Percentiles rank a stretch among this genome's conserved stretches.
Evolutionary conservation across 2,113 vertebrate genomes (phyloP).

Genomic region (Epinephelus cyanopodus): DNA sequence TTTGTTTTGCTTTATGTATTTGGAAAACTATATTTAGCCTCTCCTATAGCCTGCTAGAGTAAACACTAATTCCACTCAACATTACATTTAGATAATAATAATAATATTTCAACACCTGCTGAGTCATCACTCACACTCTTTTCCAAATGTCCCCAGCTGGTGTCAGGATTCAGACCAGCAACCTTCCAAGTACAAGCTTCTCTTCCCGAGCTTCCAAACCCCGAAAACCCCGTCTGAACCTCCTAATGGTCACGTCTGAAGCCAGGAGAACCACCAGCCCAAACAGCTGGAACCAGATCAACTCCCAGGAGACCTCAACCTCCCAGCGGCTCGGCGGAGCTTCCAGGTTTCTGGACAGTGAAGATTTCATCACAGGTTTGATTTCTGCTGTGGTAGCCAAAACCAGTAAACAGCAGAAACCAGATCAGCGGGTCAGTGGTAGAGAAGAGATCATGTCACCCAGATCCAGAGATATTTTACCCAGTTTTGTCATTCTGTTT

Average conservation of each 20-base stretch:
- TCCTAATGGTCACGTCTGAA: constrained; percentile 24
- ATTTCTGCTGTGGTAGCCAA: not conserved
- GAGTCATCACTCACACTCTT: not conserved
- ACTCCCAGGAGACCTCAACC: constrained; percentile 13
- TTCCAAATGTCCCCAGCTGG: constrained; percentile 4
- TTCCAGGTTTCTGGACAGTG: constrained; percentile 35
- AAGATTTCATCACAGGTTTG: not conserved
- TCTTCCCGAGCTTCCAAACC: constrained; percentile 23
- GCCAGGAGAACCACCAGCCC: constrained; percentile 12
- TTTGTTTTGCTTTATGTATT: no score
- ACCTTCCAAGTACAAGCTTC: constrained; percentile 16
- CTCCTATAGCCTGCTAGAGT: no score
- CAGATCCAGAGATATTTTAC: not conserved
- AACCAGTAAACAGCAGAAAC: not conserved
- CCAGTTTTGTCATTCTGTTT: not conserved
- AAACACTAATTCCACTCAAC: no score
- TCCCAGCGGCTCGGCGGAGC: not conserved
- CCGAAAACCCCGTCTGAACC: constrained; percentile 23
- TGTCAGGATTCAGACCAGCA: constrained; percentile 43
- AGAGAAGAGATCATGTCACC: not conserved
- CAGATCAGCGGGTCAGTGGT: not conserved
- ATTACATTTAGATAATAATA: no score
- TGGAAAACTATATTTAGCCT: no score
- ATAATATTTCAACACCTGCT: no score
- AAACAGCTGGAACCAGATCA: not conserved